Base-by-base conservation (phyloP, 2,888 invertebrate species). In the Habroteleia sp. region DNA sequence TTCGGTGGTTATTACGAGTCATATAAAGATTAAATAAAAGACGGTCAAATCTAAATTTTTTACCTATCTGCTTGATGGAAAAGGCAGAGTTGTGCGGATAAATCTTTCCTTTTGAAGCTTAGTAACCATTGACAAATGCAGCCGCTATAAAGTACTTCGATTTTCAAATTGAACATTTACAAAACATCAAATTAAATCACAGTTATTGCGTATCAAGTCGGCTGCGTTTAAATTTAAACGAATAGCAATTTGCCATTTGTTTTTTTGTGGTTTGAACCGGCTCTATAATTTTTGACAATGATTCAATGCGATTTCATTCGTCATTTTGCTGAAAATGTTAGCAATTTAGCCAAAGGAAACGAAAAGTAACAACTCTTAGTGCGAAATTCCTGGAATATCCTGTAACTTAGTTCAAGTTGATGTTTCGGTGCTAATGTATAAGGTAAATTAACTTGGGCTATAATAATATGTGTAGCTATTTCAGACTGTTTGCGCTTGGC, bases 401-500 rank as follows among this genome's bases (percentile, higher is more conserved):
- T 60, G 52, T 66, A 46, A 73, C 60, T 44, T 50, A 46, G 39
- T 66, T 73, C 52, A 33, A 54, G 54, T 60, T 65, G 66, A 58
- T 65, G 54, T 65, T 71, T 60, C 44, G 17, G 41, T 41, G 71
- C 20, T 58, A 71, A 54, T 46, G 69, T 60, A 37, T 56, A 56
- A 60, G 65, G 69, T 65, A 52, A 75, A 66, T 76, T 68, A 65
- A 66, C 68, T 56, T 58, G 44, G 27, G 56, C 46, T 41, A 46
- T 68, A 63, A 60, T 72, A 46, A 68, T 68, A 73, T 63, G 42
- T 33, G 50, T 56, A 58, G 42, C 62, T 60, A 68, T 68, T 73
- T 66, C 60, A 66, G 44, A 66, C 48, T 72, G 54, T 52, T 68
- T 73, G 50, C 72, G 68, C 62, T 76, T 76, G 58, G 66, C 33